These are phyloP conservation scores for Coecobrya sp. DNA, from an alignment of 2,888 invertebrate species.

Conservation along the genomic window DNA sequence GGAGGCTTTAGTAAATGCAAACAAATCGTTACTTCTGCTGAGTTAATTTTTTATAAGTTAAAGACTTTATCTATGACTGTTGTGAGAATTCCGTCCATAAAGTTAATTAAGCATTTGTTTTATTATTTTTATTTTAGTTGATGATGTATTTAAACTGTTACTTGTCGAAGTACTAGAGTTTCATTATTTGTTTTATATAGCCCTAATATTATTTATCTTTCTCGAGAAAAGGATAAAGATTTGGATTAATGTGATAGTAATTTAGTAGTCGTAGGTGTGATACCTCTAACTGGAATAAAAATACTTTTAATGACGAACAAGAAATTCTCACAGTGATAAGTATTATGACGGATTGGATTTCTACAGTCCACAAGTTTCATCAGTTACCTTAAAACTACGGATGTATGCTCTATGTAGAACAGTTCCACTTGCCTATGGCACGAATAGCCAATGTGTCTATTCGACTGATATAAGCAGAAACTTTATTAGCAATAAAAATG, in stretches of 20 bases:
- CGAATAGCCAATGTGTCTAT: neutral
- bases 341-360: neutral
- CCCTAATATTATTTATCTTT: too few relatives aligned
- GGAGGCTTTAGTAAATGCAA: neutral
- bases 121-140: neutral
- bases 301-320: neutral
- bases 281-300: neutral
- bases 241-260: neutral
- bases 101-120: neutral
- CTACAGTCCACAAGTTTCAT: neutral
- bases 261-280: neutral
- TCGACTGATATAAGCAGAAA: neutral
- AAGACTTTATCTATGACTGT: conserved; percentile 50
- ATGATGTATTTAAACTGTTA: neutral
- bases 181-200: neutral
- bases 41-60: conserved; percentile 35
- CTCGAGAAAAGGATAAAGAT: neutral
- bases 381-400: neutral
- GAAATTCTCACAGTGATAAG: conserved; percentile 41
- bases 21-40: conserved; percentile 55
- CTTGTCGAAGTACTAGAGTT: neutral
- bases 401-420: neutral
- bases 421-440: neutral
- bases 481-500: conserved; percentile 51
- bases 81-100: conserved; percentile 52